Evolutionary conservation across 2,888 invertebrate species (phyloP).

Genomic region (Cheilosia impressa): DNA sequence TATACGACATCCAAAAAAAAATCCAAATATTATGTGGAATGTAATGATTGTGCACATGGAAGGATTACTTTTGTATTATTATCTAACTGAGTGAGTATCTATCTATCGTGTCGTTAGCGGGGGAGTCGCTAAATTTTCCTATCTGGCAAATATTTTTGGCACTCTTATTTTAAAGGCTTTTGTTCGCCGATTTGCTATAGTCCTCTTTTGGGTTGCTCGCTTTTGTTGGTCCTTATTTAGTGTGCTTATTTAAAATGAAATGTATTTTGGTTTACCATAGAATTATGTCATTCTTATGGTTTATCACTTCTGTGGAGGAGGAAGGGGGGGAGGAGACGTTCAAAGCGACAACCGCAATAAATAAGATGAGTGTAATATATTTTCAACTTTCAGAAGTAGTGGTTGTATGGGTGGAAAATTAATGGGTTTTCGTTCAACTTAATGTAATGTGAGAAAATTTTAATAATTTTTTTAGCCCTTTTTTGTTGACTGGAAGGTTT

Average conservation of each 20-base stretch:
- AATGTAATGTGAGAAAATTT: too few relatives aligned
- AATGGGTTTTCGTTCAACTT: too few relatives aligned
- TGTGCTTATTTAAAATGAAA: neutral
- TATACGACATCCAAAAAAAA: conserved; percentile 42
- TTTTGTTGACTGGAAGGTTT: too few relatives aligned
- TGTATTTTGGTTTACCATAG: conserved; percentile 21
- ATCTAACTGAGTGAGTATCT: conserved; percentile 56
- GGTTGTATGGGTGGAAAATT: too few relatives aligned
- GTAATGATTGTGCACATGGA: conserved; percentile 63
- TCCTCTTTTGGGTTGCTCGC: neutral
- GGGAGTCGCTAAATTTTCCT: conserved; percentile 32
- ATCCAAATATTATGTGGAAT: conserved; percentile 57
- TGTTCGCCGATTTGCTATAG: conserved; percentile 6
- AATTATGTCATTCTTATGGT: conserved; percentile 28
- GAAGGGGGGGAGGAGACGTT: too few relatives aligned
- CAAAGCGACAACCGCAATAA: too few relatives aligned
- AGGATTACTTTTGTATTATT: conserved; percentile 66
- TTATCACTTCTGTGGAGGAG: too few relatives aligned
- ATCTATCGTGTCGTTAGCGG: conserved; percentile 22
- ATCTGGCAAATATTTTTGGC: conserved; percentile 59
- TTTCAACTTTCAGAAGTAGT: too few relatives aligned
- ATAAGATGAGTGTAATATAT: too few relatives aligned
- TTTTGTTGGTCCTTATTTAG: neutral
- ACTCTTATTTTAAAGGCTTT: conserved; percentile 25
- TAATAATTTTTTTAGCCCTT: too few relatives aligned